Evolutionary conservation across 1,140 invertebrate genomes (phyloP), one percentile per base, ranked within the genome.

Genomic region (Dinoponera quadriceps): DNA sequence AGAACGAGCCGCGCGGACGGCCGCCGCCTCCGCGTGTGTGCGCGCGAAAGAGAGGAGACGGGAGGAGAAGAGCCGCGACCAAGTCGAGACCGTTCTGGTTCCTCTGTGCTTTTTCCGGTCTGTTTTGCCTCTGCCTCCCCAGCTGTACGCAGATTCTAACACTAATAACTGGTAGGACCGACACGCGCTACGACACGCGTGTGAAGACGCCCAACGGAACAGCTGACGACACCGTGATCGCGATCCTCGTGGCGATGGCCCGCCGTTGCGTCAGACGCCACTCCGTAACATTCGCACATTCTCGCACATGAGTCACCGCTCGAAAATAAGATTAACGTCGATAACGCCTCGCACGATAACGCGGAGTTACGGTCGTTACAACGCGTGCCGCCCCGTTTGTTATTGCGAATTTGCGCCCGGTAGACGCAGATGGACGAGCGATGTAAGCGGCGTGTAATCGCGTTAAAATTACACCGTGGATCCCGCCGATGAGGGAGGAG

Each of bases 51-150:
- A 78, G 49, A 69, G 75, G 63, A 22, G 63, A 86, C 84, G 84
- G 82, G 74, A 29, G 74, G 65, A 60, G 78, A 60, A 66, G 33
- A 82, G 83, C n/a, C 89, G 90, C 89, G 90, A 65, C 87, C 84
- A 89, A 89, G 87, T 87, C 87, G 83, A n/a, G n/a, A 83, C 69
- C 54, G 57, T 80, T 80, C 78, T 66, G 63, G 3, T 81, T 63
- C 51, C 44, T 65, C 83, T 65, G 48, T 74, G 87, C 84, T 89
- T 89, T 87, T 89, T 88, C 87, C 84, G 87, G 59, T 69, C 74
- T 81, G 87, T 84, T 88, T 88, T 88, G 87, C 73, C 68, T 72
- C 51, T 82, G 59, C 60, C 54, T 63, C 73, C 73, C 78, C 83
- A 85, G 82, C 83, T 88, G 83, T 83, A 88, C 83, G 78, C 84